These are phyloP conservation scores for Cydia splendana DNA, from an alignment of 1,140 invertebrate species.

Conservation along the genomic window DNA sequence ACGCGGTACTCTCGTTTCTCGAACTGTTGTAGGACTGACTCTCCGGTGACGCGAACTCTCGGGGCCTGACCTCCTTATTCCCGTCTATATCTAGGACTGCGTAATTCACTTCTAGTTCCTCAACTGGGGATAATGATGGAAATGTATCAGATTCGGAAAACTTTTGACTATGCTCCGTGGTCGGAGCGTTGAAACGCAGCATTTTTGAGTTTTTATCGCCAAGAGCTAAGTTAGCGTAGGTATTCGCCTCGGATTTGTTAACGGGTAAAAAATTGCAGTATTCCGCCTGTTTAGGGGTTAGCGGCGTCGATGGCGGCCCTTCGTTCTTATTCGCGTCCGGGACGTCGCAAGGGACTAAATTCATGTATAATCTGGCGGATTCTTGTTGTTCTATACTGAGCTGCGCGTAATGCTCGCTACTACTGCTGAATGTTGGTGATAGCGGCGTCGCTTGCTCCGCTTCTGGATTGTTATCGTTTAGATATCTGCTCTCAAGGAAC, in stretches of 20 bases:
- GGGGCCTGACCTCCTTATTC: slow-evolving; percentile 55
- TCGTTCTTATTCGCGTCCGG: slow-evolving; percentile 56
- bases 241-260: slow-evolving; percentile 60
- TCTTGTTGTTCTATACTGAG: slow-evolving; percentile 75
- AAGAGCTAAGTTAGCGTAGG: slow-evolving; percentile 84
- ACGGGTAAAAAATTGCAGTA: slow-evolving; percentile 64
- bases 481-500: slow-evolving; percentile 60
- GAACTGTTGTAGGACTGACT: slow-evolving; percentile 65
- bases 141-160: slow-evolving; percentile 75
- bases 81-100: slow-evolving; percentile 87
- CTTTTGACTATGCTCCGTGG: slow-evolving; percentile 58
- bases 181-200: slow-evolving; percentile 42
- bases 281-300: slow-evolving; percentile 69
- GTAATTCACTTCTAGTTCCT: slow-evolving; percentile 86
- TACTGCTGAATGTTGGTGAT: slow-evolving; percentile 70
- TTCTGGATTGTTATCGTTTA: slow-evolving; percentile 52
- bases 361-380: slow-evolving; percentile 83
- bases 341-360: slow-evolving; percentile 79
- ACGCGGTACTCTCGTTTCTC: slow-evolving; percentile 60
- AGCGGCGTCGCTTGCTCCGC: slow-evolving; percentile 62
- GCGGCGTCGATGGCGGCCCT: slow-evolving; percentile 56
- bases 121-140: slow-evolving; percentile 72
- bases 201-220: slow-evolving; percentile 69
- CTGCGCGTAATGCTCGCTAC: slow-evolving; percentile 79
- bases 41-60: slow-evolving; percentile 61